A percentile compares a stretch with the other conserved stretches of the same genome.
These are phyloP conservation scores for Procambarus virginalis DNA, from an alignment of 1,140 invertebrate genomes.

Conservation along the genomic window DNA sequence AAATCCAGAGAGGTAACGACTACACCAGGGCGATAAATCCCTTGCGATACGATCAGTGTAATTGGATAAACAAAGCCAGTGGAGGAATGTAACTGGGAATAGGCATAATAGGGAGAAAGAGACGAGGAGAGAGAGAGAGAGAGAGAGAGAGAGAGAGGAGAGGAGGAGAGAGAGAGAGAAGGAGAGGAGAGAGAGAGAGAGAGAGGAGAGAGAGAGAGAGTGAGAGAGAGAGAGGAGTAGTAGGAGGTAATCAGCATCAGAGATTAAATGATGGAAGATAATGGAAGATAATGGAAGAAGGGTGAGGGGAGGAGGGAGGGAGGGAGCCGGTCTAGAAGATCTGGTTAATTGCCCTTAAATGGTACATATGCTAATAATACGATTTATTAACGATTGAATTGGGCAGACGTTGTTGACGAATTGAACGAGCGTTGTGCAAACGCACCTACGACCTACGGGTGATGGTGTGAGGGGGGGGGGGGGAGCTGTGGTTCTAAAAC, in stretches of 20 bases:
- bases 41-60: not conserved
- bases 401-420: not conserved
- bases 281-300: not conserved
- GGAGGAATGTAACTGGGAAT: not conserved
- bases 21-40: not conserved
- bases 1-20: not conserved
- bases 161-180: not conserved
- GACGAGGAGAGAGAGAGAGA: not conserved
- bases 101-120: not conserved
- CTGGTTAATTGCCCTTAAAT: not conserved
- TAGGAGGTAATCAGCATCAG: not conserved
- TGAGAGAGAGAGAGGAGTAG: not conserved
- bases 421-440: conserved; percentile 9
- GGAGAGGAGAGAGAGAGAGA: not conserved
- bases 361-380: conserved; percentile 2
- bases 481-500: not conserved
- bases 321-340: not conserved
- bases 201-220: no score
- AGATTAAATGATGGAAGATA: not conserved
- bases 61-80: not conserved
- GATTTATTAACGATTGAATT: conserved; percentile 17
- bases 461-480: not conserved
- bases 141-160: no score
- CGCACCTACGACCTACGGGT: not conserved
- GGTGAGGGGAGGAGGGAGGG: no score